Percentiles rank a stretch among this genome's conserved stretches.
phyloP scores from a whole-genome alignment of 2,797 vertebrate species.

The Tangara arthus region DNA sequence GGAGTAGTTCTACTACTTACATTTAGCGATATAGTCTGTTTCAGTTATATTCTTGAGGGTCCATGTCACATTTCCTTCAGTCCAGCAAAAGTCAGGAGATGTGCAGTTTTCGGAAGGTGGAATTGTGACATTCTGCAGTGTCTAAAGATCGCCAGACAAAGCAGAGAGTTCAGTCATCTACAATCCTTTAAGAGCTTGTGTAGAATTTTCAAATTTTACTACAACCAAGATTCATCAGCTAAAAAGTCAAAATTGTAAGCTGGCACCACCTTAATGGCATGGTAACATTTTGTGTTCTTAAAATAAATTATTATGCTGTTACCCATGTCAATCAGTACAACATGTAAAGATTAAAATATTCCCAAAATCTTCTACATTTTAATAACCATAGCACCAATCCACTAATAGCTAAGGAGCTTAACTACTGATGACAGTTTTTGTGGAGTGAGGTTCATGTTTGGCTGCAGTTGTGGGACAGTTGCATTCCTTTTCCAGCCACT shows the following conservation, averaged over 20 bases:
- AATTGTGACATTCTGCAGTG: conserved; percentile 78
- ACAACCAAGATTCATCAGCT: not conserved
- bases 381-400: not conserved
- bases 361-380: not conserved
- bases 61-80: conserved; percentile 72
- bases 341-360: not conserved
- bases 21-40: conserved; percentile 77
- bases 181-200: not conserved
- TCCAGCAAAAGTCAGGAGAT: conserved; percentile 76
- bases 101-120: conserved; percentile 78
- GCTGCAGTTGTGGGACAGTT: not conserved
- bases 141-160: conserved; percentile 60
- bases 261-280: not conserved
- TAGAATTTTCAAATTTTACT: not conserved
- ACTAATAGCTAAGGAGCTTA: not conserved
- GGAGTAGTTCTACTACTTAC: conserved; percentile 74
- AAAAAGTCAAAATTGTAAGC: not conserved
- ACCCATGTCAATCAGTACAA: not conserved
- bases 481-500: not conserved
- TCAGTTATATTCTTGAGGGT: conserved; percentile 76
- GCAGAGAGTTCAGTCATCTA: not conserved
- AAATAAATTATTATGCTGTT: not conserved
- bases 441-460: not conserved
- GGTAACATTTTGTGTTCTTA: not conserved
- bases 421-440: not conserved